A percentile compares a stretch with the other conserved stretches of the same genome.
These are phyloP conservation scores for Macrosiphum euphorbiae DNA, from an alignment of 2,888 invertebrate species.

Conservation along the genomic window DNA sequence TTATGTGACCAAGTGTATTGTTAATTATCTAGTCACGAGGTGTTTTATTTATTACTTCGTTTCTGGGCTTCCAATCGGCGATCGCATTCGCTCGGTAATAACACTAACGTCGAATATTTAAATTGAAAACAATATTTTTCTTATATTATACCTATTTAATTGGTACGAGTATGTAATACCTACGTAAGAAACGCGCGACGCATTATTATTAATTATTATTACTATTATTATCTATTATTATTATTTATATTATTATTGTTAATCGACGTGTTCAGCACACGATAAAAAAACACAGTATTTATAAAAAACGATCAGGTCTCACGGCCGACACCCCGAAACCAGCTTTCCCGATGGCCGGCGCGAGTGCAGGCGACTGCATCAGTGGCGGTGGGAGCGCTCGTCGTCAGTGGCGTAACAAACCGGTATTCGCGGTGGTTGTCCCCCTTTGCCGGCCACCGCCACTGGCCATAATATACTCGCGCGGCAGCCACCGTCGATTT, in stretches of 20 bases:
- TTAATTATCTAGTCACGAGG: background rate
- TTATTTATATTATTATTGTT: background rate
- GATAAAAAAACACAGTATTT: background rate
- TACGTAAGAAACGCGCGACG: background rate
- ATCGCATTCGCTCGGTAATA: background rate
- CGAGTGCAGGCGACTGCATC: background rate
- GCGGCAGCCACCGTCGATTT: slow-evolving; percentile 38
- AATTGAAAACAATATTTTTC: background rate
- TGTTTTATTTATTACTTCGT: background rate
- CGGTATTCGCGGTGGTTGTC: slow-evolving; percentile 17
- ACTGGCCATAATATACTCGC: background rate
- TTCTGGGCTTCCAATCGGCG: background rate
- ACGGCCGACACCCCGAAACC: slow-evolving; percentile 63
- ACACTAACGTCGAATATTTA: background rate
- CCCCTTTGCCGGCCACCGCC: background rate
- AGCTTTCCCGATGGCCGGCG: slow-evolving; percentile 53
- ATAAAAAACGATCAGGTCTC: slow-evolving; percentile 47
- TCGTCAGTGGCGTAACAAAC: slow-evolving; percentile 63
- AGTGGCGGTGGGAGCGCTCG: slow-evolving; percentile 38
- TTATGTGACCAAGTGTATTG: background rate
- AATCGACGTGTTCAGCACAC: background rate
- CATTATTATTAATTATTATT: slow-evolving; percentile 7
- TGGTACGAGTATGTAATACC: background rate
- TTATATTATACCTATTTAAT: background rate
- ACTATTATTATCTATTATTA: background rate